A percentile compares a stretch with the other conserved stretches of the same genome.
phyloP scores from a whole-genome alignment of 2,797 vertebrate genomes.

The Cyprinella venusta region DNA sequence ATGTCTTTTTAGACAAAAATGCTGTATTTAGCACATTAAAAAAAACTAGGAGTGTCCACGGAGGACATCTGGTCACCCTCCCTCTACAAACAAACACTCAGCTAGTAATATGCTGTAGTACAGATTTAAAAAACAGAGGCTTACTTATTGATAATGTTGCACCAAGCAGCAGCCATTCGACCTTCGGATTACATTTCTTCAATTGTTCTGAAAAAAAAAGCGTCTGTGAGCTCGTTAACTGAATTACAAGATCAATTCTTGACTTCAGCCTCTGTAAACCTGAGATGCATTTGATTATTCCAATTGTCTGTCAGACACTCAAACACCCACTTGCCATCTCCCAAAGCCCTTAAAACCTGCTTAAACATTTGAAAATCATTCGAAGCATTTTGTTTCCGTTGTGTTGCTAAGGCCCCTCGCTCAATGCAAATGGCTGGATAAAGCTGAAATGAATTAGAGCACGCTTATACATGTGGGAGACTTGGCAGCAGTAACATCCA shows the following conservation, averaged over 20 bases:
- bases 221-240: background rate
- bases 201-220: constrained; percentile 5
- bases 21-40: no score
- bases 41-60: background rate
- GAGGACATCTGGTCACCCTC: background rate
- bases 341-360: background rate
- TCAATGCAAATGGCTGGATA: background rate
- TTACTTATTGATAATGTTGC: background rate
- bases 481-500: constrained; percentile 24
- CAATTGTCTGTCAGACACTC: constrained; percentile 8
- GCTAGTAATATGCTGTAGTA: background rate
- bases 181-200: constrained; percentile 5
- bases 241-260: constrained; percentile 3
- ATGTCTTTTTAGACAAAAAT: background rate
- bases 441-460: constrained; percentile 32
- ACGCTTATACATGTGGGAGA: constrained; percentile 13
- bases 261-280: background rate
- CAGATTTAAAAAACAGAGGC: background rate
- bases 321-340: background rate
- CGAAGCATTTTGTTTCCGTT: constrained; percentile 5
- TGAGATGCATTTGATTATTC: background rate
- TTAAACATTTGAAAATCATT: constrained; percentile 17
- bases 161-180: background rate
- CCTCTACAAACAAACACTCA: background rate
- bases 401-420: background rate